A percentile compares a stretch with the other conserved stretches of the same genome.
phyloP scores from a whole-genome alignment of 2,113 vertebrate genomes.

The Phyllopteryx taeniolatus region DNA sequence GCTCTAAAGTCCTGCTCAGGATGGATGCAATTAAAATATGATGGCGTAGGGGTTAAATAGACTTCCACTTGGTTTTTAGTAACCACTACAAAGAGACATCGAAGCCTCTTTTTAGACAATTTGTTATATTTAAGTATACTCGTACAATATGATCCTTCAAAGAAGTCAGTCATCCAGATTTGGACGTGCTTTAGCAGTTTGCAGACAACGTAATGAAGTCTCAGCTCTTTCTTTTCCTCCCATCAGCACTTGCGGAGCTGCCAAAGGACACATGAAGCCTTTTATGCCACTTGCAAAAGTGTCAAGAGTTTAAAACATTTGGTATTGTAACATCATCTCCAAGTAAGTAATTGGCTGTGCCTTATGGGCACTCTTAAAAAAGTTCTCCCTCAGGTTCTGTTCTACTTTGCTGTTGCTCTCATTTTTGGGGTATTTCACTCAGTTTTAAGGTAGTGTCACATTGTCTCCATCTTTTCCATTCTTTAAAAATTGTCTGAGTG shows the following conservation, averaged over 20 bases:
- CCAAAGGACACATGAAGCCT: slow-evolving; percentile 29
- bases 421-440: not conserved
- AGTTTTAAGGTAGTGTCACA: not conserved
- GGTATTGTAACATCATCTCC: slow-evolving; percentile 38
- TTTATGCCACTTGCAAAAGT: slow-evolving; percentile 36
- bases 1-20: too few relatives aligned
- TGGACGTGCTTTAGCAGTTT: not conserved
- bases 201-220: not conserved
- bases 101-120: too few relatives aligned
- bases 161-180: not conserved
- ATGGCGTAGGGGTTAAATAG: too few relatives aligned
- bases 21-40: too few relatives aligned
- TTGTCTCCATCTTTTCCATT: not conserved
- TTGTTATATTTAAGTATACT: not conserved
- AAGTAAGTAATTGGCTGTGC: slow-evolving; percentile 33
- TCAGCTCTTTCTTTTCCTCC: slow-evolving; percentile 16
- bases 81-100: too few relatives aligned
- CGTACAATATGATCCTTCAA: not conserved
- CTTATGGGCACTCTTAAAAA: slow-evolving; percentile 32
- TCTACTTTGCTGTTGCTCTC: not conserved
- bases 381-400: not conserved
- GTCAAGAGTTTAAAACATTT: slow-evolving; percentile 34
- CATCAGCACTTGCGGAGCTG: slow-evolving; percentile 30
- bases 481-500: not conserved
- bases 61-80: too few relatives aligned